Evolutionary conservation across 2,888 invertebrate species (phyloP).

Genomic region (Metopia argyrocephala): DNA sequence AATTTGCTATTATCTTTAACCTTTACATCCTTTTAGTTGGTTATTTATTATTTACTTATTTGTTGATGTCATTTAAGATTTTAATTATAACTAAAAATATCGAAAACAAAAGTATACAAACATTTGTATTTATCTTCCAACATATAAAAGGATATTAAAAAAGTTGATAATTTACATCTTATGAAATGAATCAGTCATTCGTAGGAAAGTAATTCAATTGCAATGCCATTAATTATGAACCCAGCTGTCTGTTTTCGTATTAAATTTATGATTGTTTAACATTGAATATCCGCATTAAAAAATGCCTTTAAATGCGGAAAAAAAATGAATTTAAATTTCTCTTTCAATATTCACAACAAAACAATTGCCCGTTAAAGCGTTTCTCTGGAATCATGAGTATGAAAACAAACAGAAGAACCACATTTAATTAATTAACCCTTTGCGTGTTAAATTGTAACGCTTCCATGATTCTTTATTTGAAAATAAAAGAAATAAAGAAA

Average conservation of each 20-base stretch:
- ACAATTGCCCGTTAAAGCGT: constrained; percentile 1
- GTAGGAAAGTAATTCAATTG: constrained; percentile 55
- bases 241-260: constrained; percentile 32
- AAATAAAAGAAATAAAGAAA: not conserved
- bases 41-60: no score
- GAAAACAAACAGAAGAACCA: constrained; percentile 45
- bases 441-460: constrained; percentile 73
- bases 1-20: no score
- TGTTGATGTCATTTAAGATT: no score
- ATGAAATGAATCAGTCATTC: constrained; percentile 60
- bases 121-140: not conserved
- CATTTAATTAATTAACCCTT: constrained; percentile 74
- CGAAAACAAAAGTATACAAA: no score
- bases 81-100: no score
- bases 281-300: constrained; percentile 38
- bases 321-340: constrained; percentile 27
- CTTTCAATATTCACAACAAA: constrained; percentile 10
- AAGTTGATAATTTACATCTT: constrained; percentile 24
- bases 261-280: constrained; percentile 20
- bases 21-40: no score
- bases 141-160: constrained; percentile 52
- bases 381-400: not conserved
- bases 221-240: constrained; percentile 56
- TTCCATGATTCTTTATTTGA: constrained; percentile 61
- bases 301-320: not conserved